Conservation (phyloP, 92 coral and sea anemone species). For the Bergia sp. region DNA sequence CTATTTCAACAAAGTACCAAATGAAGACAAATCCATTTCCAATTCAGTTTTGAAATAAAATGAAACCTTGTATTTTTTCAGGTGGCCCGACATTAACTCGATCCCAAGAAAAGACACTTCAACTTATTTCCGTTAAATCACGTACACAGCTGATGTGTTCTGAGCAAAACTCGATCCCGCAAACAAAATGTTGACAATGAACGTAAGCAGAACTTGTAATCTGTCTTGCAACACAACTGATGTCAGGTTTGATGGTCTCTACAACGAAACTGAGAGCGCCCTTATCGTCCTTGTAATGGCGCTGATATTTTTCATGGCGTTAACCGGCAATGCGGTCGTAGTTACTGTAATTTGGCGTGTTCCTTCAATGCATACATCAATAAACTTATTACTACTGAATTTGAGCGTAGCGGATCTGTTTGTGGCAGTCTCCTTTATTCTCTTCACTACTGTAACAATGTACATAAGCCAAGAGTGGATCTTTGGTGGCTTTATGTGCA, state of each 20-base stretch:
- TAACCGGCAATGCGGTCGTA: constrained; percentile 70
- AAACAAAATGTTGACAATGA: neutral
- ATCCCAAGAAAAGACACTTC: neutral
- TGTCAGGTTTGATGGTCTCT: neutral
- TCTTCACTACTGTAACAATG: constrained; percentile 69
- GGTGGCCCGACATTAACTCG: neutral
- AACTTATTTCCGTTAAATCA: too few species aligned
- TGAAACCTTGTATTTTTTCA: neutral
- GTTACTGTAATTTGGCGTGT: constrained; percentile 68
- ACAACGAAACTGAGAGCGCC: constrained; percentile 48
- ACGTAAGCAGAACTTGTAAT: neutral
- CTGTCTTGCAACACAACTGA: neutral
- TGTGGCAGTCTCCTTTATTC: constrained; percentile 66
- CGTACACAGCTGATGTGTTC: neutral
- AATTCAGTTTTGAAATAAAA: too few species aligned
- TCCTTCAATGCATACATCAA: constrained; percentile 72
- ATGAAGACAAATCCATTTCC: too few species aligned
- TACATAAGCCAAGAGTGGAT: constrained; percentile 70
- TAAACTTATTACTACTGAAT: constrained; percentile 68
- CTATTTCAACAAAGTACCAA: too few species aligned
- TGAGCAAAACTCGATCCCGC: neutral
- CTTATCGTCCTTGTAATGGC: constrained; percentile 57
- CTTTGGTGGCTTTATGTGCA: constrained; percentile 76
- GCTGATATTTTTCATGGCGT: constrained; percentile 63
- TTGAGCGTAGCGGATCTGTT: constrained; percentile 79